Percentiles rank a stretch among this genome's conserved stretches.
phyloP scores from a whole-genome alignment of 2,888 invertebrate genomes.

The Phyto melanocephala region DNA sequence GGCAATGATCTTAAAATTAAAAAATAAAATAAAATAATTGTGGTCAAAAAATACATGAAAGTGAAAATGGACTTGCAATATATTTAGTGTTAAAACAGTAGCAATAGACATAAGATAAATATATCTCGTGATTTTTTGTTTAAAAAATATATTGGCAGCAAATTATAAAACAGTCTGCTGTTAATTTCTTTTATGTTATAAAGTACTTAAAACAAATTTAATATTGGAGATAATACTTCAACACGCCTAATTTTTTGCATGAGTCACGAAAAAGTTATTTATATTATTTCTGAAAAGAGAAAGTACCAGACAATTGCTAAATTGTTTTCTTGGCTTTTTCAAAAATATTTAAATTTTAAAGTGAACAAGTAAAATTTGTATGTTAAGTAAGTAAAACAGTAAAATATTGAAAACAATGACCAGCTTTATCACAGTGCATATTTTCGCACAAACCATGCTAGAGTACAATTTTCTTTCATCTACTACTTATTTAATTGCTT shows the following conservation, averaged over 20 bases:
- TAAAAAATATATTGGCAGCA: neutral
- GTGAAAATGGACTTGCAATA: conserved; percentile 39
- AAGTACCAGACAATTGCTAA: conserved; percentile 8
- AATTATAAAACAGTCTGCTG: no score
- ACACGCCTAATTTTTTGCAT: conserved; percentile 8
- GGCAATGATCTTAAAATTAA: conserved; percentile 28
- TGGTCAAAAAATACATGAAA: conserved; percentile 39
- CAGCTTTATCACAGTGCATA: no score
- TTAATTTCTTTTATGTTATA: no score
- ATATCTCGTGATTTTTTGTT: neutral
- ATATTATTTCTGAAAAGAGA: conserved; percentile 19
- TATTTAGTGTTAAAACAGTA: neutral
- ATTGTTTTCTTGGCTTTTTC: neutral
- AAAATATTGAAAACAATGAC: no score
- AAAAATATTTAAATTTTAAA: neutral
- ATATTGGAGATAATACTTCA: no score
- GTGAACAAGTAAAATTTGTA: neutral
- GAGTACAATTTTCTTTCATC: no score
- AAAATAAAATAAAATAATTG: neutral
- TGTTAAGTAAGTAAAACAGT: no score
- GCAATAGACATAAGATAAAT: neutral
- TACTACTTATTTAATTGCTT: no score
- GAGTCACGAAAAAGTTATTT: neutral
- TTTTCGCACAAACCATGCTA: no score
- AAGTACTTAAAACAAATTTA: no score